Evolutionary conservation across 2,797 vertebrate genomes (phyloP), one percentile per base, ranked within the genome.

Genomic region (Sciurus carolinensis): DNA sequence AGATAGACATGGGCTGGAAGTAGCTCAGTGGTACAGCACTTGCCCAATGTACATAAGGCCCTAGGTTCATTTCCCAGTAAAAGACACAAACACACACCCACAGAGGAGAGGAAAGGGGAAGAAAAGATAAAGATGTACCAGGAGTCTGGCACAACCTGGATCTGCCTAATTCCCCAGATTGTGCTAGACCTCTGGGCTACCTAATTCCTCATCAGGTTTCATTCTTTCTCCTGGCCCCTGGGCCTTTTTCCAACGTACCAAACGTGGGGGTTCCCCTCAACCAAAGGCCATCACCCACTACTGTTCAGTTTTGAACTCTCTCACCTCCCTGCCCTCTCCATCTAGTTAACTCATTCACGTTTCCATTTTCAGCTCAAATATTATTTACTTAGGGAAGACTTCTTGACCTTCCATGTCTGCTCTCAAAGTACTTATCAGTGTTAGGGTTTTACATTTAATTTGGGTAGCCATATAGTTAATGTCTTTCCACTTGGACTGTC

Each of bases 341-440:
- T 11, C 39, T 59, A 79, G 79, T 24, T 87, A 89, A 76, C 22
- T 17, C 33, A 69, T 13, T 59, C 17, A 26, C 6, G 28, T 64
- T 96, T 95, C 52, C 24, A 44, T 50, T 80, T 44, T 64, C 67
- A 77, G 84, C 39, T 72, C 42, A 84, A 81, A 39, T 42, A 75
- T 75, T 69, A 87, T 9, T 47, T 47, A 62, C 26, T 72, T 79
- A 72, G 54, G 36, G 36, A 86, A 80, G 59, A 39, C 26, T 54
- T 86, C 59, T 36, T 71, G 36, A 33, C 62, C 20, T 69, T 57
- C 67, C 67, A 80, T 11, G 71, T 67, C 22, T 36, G 66, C 57
- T 94, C 73, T 52, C 20, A 50, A 2, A 79, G 7, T 47, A 77
- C 22, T 57, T 84, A 50, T 0, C 20, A 62, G 14, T 54, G 52